Evolutionary conservation across 2,113 vertebrate genomes (phyloP), one percentile per base, ranked within the genome.

Genomic region (Pelvicachromis taeniatus): DNA sequence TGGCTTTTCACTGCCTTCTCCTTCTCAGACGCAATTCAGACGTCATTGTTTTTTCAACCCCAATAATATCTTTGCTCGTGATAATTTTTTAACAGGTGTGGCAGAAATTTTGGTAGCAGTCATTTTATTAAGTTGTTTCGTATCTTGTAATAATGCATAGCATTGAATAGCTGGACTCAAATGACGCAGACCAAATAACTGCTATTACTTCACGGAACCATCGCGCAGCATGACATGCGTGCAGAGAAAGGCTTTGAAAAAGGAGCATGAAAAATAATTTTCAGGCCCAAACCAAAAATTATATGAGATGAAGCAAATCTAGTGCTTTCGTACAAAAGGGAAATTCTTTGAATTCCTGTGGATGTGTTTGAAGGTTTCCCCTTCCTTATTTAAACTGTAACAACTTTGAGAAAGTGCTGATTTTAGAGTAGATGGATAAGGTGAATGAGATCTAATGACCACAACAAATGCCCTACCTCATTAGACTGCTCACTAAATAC

Each of bases 291-390:
- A 97, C 96, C 96, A 95, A 94, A 96, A 96, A 97, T 97, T 96
- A 95, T 95, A 97, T 95, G 96, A 97, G 96, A 95, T 96, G 95
- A 96, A 97, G 96, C 87, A 96, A 97, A 96, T 93, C 95, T 95
- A 95, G 96, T 95, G 80, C 89, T 96, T 96, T 96, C 86, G 91
- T 95, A 91, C 95, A 93, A 95, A 93, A 87, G 82, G 88, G 89
- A 95, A 96, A 95, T 97, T 96, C 96, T 96, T 97, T 88, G 56
- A 95, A 97, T 96, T 97, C 94, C 90, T 97, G 95, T 96, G 95
- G 96, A 96, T 94, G 96, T 92, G 96, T 90, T 94, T 96, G 94
- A 96, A 95, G 94, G 92, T 91, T 89, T 94, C 78, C 90, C 81
- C 94, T 96, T 88, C 87, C 95, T 95, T 95, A 96, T 96, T 97